Base-by-base conservation (phyloP, 2,113 vertebrate species). In the Blennius ocellaris region DNA sequence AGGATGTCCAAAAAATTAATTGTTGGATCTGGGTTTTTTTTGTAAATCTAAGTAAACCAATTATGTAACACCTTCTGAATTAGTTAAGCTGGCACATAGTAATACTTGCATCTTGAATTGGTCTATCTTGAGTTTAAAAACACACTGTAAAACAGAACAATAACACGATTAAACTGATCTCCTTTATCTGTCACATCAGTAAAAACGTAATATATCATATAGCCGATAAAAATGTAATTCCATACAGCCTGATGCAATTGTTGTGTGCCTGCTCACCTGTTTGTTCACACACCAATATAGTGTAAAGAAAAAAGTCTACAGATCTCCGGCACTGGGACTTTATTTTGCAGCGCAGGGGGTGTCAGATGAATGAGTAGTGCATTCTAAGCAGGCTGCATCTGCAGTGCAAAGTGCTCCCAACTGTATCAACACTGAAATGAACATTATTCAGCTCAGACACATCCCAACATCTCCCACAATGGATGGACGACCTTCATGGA, bases 351-450 rank as follows among this genome's bases (percentile, higher is more conserved):
- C 8, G 0, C 60, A 69, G 40, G 67, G 69, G 76, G 43, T 73
- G 68, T 81, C 51, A 76, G 52, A 45, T 60, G 8, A 81, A 67
- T 74, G 8, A 49, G 67, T 41, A 17, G 36, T 64, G n/a, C 0
- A 2, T 71, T 68, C 71, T 69, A 62, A 67, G 76, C 67, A 82
- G 37, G 16, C 40, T 3, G 2, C 21, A 55, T 73, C 70, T 63
- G 59, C 67, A 51, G 44, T 69, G 62, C 52, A 69, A 78, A 74
- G 52, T 50, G 39, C 7, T 82, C 52, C 58, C 66, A 73, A 78
- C 52, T 84, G 63, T 47, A 70, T 74, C 70, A 80, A 65, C 70
- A 71, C 45, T 56, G 66, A 69, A 81, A 66, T 77, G 21, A 55
- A 41, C 60, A 70, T 80, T 52, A 80, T 40, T 83, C 78, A 83